phyloP scores from a whole-genome alignment of 2,797 vertebrate species.

The Melanotaenia maccullochi region DNA sequence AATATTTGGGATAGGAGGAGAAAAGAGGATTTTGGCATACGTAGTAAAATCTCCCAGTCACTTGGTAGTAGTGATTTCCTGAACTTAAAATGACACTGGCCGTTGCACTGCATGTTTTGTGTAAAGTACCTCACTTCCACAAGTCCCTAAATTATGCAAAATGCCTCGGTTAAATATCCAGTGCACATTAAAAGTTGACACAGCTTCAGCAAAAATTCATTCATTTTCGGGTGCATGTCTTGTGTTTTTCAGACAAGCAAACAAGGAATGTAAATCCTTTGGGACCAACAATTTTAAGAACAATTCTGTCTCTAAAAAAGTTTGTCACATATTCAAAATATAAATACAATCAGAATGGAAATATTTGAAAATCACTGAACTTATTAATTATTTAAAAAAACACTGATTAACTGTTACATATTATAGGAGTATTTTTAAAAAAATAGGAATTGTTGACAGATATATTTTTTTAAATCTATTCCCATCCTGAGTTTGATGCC shows the following conservation, averaged over 20 bases:
- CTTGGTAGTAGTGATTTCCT: conserved; percentile 39
- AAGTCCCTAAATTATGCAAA: conserved; percentile 48
- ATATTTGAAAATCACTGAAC: background rate
- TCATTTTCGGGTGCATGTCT: conserved; percentile 56
- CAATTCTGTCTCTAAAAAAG: background rate
- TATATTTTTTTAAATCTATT: background rate
- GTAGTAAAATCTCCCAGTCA: conserved; percentile 30
- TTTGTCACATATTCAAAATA: background rate
- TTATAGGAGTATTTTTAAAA: background rate
- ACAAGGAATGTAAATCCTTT: conserved; percentile 43
- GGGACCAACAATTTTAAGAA: background rate
- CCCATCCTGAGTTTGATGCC: background rate
- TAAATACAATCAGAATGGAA: background rate
- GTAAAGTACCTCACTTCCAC: conserved; percentile 16
- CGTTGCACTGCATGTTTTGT: conserved; percentile 29
- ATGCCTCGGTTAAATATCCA: conserved; percentile 37
- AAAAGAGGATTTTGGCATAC: conserved; percentile 27
- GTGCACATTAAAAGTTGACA: conserved; percentile 43
- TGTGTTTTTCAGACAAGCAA: conserved; percentile 55
- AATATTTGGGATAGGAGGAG: conserved; percentile 39
- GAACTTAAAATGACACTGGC: conserved; percentile 39
- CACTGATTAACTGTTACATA: background rate
- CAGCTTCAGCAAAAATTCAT: conserved; percentile 45
- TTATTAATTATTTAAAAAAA: background rate
- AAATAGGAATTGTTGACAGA: background rate